Evolutionary conservation across 2,797 vertebrate species (phyloP), one percentile per base, ranked within the genome.

Genomic region (Lutjanus argentimaculatus): DNA sequence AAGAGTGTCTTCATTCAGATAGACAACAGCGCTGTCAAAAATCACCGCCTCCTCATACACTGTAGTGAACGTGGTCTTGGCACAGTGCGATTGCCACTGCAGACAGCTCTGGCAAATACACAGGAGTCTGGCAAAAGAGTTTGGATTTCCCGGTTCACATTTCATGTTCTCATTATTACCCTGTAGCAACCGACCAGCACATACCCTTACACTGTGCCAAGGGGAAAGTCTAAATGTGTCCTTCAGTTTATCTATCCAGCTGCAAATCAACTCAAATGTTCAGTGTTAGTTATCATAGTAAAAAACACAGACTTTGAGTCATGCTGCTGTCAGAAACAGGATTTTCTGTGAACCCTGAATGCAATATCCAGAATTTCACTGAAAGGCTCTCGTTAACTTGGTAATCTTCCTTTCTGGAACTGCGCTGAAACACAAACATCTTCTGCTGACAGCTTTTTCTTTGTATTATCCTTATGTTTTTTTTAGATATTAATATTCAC

Each of bases 91-190:
- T 46, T 64, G 16, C 7, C 62, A 51, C 25, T 36, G 3, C 51
- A 68, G 57, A 56, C 22, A 71, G 36, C 7, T 49, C 30, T 72
- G 67, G 53, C 55, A 51, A 56, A 61, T 36, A 40, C 49, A 66
- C 7, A 21, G n/a, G n/a, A 57, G 36, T 69, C 16, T 46, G 22
- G 21, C 55, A 21, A 42, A 66, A 36, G 45, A 13, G 30, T 36
- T 45, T 73, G 48, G 55, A 64, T 63, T 74, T 66, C 40, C 21
- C 6, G 5, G 6, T 71, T 66, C 40, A 67, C 19, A 48, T 49
- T 73, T 55, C 12, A 72, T 59, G 25, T 45, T 36, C 43, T 75
- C 19, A 36, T 64, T 17, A 21, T 66, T 63, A 64, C 22, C 40
- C 7, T 21, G 25, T 58, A n/a, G 58, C 36, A 77, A 40, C 45